Conservation (phyloP, 2,797 vertebrate species). For the Clamator glandarius region DNA sequence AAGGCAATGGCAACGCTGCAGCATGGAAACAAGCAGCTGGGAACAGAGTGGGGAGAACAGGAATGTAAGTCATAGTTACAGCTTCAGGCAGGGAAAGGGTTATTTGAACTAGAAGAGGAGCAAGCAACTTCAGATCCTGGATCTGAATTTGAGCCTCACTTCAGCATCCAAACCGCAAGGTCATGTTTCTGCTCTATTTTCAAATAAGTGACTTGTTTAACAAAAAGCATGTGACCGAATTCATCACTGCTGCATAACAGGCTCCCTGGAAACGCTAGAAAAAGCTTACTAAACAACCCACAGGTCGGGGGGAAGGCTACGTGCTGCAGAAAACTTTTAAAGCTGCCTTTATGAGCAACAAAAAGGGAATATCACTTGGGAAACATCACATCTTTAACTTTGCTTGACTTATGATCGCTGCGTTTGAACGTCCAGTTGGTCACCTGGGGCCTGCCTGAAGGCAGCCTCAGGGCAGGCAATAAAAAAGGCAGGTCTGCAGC, state of each 20-base stretch:
- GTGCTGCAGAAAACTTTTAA: background rate
- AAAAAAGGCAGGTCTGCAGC: background rate
- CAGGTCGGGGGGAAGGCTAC: background rate
- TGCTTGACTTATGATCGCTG: background rate
- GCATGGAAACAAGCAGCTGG: background rate
- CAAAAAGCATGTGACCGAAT: background rate
- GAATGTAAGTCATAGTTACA: background rate
- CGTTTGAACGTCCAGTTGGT: background rate
- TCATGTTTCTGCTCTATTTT: constrained; percentile 7
- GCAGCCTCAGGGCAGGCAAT: background rate
- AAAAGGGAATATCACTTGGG: background rate
- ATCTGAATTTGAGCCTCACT: background rate
- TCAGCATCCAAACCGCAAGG: background rate
- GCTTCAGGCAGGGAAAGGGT: background rate
- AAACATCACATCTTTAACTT: background rate
- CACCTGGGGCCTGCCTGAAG: background rate
- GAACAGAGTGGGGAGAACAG: background rate
- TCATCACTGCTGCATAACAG: background rate
- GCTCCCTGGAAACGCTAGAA: background rate
- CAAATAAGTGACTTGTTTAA: background rate
- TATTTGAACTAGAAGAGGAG: background rate
- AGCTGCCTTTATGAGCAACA: background rate
- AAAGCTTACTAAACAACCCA: background rate
- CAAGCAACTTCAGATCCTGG: background rate
- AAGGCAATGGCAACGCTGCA: background rate